Base-by-base conservation (phyloP, 2,888 invertebrate species). In the Dastarcus helophoroides region DNA sequence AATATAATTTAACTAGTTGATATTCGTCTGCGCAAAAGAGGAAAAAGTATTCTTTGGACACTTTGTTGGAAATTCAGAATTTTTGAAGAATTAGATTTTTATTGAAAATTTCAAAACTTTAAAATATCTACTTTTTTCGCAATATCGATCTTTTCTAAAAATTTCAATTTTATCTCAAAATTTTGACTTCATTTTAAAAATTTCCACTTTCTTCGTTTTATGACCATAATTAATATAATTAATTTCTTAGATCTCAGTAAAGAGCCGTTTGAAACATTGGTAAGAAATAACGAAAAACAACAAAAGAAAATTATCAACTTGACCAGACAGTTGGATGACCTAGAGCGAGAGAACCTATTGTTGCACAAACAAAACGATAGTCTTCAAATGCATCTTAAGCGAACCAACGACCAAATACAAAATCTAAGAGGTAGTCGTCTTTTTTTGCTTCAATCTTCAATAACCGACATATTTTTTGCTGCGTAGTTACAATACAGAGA, bases 231-330 rank as follows among this genome's bases (percentile, higher is more conserved):
- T n/a, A 17, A 7, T 6, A 17, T 17, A 17, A 7, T 6, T 17
- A n/a, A 17, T 17, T 7, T 17, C n/a, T 17, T 10, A 23, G 24
- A 23, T 9, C 6, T 7, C 6, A 9, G 7, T 7, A 9, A 23
- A 6, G 9, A 9, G 8, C 7, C 9, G 6, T 9, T 23, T 9
- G 46, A 47, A 24, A 42, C 48, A 8, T 25, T 57, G 10, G 40
- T 47, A 7, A 49, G 46, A 35, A 54, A 50, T 31, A 58, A 58
- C 31, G 49, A 56, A 29, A 48, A 46, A 28, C 33, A 58, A 11
- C 46, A 55, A 15, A 33, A 29, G 1, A 56, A 51, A 39, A 26
- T 53, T 4, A 45, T 44, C 10, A 26, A 36, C 3, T 29, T 46
- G 11, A 31, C 44, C 3, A 40, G 40, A 13, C 47, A 51, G 40